phyloP scores from a whole-genome alignment of 2,888 invertebrate genomes.

The Dicycla oo region DNA sequence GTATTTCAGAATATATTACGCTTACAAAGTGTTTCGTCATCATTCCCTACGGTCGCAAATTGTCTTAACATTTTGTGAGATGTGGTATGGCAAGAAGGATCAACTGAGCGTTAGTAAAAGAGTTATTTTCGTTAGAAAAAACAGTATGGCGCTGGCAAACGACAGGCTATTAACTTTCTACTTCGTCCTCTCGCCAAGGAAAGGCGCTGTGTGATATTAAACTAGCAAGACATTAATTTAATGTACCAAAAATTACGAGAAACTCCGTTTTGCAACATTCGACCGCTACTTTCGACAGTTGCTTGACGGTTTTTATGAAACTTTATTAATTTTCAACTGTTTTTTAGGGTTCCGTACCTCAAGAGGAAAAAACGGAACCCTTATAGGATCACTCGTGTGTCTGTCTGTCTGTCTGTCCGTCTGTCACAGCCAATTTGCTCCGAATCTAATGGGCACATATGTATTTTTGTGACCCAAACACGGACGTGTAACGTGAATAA shows the following conservation, averaged over 20 bases:
- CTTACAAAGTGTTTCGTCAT: slow-evolving; percentile 25
- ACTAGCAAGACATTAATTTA: background rate
- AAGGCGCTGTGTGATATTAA: background rate
- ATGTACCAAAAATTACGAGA: background rate
- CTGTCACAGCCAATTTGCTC: too few relatives aligned
- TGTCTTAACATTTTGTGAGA: slow-evolving; percentile 5
- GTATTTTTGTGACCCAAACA: too few relatives aligned
- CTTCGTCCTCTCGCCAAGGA: background rate
- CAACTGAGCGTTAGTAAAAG: background rate
- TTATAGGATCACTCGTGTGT: too few relatives aligned
- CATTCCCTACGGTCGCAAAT: slow-evolving; percentile 3
- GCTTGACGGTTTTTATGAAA: background rate
- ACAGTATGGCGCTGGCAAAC: slow-evolving; percentile 15
- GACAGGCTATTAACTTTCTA: slow-evolving; percentile 20
- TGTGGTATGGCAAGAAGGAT: background rate
- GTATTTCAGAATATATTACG: slow-evolving; percentile 21
- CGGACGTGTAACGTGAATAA: too few relatives aligned
- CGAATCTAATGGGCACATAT: too few relatives aligned
- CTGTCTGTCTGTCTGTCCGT: too few relatives aligned
- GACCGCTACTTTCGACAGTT: slow-evolving; percentile 1
- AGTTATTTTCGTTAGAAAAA: slow-evolving; percentile 16
- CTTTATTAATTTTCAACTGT: slow-evolving; percentile 3
- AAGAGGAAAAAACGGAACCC: too few relatives aligned
- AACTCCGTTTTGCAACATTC: background rate
- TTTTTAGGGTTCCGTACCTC: too few relatives aligned